phyloP scores from a whole-genome alignment of 2,888 invertebrate species.

The Nephrotoma guestfalica region DNA sequence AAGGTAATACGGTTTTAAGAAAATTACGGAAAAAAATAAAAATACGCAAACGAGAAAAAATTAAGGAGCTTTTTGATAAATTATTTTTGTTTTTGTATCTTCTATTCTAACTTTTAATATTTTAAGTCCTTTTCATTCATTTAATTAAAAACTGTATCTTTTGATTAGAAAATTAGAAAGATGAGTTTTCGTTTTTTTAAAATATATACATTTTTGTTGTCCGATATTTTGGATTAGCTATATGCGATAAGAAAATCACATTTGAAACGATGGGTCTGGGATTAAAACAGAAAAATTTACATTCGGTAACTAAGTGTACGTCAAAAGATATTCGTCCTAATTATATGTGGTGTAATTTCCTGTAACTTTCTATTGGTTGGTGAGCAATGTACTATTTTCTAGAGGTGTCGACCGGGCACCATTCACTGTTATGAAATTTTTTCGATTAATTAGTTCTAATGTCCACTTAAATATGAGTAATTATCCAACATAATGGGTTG shows the following conservation, averaged over 20 bases:
- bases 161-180: background rate
- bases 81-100: background rate
- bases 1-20: background rate
- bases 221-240: background rate
- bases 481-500: no score
- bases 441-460: no score
- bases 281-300: background rate
- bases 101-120: background rate
- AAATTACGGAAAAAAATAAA: background rate
- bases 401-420: no score
- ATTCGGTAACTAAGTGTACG: no score
- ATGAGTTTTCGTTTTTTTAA: background rate
- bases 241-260: background rate
- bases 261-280: background rate
- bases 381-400: no score
- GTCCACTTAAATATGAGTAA: no score
- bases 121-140: background rate
- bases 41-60: background rate
- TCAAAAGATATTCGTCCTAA: no score
- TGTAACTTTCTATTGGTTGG: no score
- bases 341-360: no score
- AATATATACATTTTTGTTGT: background rate
- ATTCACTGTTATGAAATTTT: no score
- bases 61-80: background rate
- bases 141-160: background rate